Conservation (phyloP, 2,113 vertebrate species). For the Oreotrochilus melanogaster region DNA sequence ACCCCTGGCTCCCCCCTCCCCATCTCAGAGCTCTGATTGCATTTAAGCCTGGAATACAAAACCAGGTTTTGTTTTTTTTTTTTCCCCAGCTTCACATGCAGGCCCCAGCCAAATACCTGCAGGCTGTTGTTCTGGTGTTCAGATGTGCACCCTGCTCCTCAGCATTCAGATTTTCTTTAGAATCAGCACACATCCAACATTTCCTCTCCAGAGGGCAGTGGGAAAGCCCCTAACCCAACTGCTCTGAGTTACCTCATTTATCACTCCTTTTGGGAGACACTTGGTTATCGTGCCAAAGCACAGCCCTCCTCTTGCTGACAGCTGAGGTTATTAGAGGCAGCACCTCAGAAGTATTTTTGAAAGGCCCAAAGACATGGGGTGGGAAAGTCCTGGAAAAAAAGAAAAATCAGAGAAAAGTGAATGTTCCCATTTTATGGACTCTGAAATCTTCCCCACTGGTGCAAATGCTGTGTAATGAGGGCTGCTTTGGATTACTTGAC, state of each 20-base stretch:
- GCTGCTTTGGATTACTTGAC: not conserved
- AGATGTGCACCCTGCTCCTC: not conserved
- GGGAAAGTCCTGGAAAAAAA: not conserved
- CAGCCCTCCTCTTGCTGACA: not conserved
- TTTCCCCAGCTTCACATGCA: not conserved
- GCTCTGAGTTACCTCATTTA: not conserved
- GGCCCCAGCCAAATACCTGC: not conserved
- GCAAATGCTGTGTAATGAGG: not conserved
- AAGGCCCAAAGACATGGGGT: not conserved
- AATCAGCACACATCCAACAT: not conserved
- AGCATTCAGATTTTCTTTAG: not conserved
- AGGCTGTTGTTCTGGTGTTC: constrained; percentile 5
- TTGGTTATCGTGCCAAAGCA: not conserved
- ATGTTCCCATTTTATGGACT: not conserved
- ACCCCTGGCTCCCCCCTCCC: not conserved
- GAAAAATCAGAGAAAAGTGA: not conserved
- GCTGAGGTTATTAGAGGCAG: not conserved
- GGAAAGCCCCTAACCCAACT: not conserved
- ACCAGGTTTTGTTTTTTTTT: not conserved
- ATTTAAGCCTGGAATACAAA: not conserved
- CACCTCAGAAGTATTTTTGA: not conserved
- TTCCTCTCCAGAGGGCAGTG: not conserved
- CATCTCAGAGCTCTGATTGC: not conserved
- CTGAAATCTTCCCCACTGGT: not conserved
- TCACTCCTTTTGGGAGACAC: not conserved